A percentile compares a stretch with the other conserved stretches of the same genome.
phyloP scores from a whole-genome alignment of 2,113 vertebrate genomes.

The Cacatua alba region DNA sequence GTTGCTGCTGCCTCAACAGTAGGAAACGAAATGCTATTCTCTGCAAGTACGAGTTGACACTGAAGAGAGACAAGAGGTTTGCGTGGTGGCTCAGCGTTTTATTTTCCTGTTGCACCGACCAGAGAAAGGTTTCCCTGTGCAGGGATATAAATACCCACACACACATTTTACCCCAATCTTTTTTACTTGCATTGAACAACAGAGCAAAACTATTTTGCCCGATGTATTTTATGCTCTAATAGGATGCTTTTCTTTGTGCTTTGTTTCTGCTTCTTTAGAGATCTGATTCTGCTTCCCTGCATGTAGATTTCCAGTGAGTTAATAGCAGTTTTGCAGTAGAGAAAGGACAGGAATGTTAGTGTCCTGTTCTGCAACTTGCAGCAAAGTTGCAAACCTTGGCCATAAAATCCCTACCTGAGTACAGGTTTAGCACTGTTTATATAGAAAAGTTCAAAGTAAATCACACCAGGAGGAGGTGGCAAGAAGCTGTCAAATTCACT shows the following conservation, averaged over 20 bases:
- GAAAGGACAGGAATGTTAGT: neutral
- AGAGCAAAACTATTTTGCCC: neutral
- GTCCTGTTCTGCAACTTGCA: neutral
- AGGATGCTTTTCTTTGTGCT: neutral
- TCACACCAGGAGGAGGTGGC: neutral
- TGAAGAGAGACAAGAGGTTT: conserved; percentile 16
- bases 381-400: neutral
- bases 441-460: conserved; percentile 12
- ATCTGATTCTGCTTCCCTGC: neutral
- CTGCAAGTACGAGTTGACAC: conserved; percentile 2
- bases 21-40: conserved; percentile 10
- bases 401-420: conserved; percentile 14
- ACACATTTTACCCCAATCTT: neutral
- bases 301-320: neutral
- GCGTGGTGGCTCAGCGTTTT: conserved; percentile 45
- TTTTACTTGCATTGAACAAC: neutral
- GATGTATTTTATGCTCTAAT: neutral
- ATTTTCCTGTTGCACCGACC: neutral
- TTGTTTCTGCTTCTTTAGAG: neutral
- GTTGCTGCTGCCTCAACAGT: conserved; percentile 53
- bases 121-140: neutral
- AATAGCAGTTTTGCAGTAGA: neutral
- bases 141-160: neutral
- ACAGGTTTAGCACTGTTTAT: neutral
- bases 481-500: conserved; percentile 20